Conservation (phyloP, 2,797 vertebrate species). For the Myripristis jacobus region DNA sequence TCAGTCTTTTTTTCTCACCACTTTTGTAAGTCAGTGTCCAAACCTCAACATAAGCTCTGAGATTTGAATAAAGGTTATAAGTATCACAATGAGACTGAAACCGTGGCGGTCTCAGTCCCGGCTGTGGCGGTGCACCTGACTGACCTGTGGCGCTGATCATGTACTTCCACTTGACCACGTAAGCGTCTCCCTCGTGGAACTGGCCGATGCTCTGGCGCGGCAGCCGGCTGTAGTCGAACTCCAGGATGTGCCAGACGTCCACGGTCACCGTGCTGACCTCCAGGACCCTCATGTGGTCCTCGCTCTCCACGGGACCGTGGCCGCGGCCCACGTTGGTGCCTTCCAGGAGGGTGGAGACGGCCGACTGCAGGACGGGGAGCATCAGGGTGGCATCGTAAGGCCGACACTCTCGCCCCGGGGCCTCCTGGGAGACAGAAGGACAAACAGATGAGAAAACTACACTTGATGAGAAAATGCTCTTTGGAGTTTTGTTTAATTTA, state of each 20-base stretch:
- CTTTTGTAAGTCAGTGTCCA: no score
- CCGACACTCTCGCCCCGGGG: constrained; percentile 80
- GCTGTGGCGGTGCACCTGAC: no score
- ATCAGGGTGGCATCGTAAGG: constrained; percentile 89
- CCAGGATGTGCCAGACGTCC: constrained; percentile 98
- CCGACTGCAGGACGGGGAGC: constrained; percentile 87
- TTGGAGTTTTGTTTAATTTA: no score
- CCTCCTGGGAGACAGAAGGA: constrained; percentile 79
- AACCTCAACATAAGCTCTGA: no score
- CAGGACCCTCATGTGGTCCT: constrained; percentile 90
- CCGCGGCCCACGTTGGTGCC: constrained; percentile 94
- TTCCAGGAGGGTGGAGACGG: constrained; percentile 88
- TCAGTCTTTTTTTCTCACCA: no score
- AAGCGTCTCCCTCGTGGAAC: constrained; percentile 98
- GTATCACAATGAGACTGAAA: no score
- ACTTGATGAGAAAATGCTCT: neutral
- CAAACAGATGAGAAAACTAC: no score
- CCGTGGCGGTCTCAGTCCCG: no score
- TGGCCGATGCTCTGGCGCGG: constrained; percentile 98
- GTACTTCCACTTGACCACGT: constrained; percentile 99
- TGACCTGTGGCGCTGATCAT: constrained; percentile 95
- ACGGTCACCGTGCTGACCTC: constrained; percentile 90
- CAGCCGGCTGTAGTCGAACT: constrained; percentile 97
- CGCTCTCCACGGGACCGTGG: constrained; percentile 90
- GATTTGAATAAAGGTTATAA: no score